phyloP scores from a whole-genome alignment of 2,113 vertebrate species.

The Rhipidura dahli region DNA sequence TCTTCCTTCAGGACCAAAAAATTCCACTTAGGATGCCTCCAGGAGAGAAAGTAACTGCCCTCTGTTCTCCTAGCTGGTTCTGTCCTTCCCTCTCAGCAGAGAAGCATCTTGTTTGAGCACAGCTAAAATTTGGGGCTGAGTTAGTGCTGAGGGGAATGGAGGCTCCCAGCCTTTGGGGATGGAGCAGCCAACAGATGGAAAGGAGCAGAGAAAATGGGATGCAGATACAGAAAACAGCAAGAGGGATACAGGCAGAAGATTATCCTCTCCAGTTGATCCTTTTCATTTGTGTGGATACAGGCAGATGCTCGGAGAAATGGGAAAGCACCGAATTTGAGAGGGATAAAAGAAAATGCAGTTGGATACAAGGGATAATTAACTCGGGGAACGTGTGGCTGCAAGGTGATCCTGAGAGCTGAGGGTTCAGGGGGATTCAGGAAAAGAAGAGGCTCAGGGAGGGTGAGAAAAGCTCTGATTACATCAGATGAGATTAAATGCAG shows the following conservation, averaged over 20 bases:
- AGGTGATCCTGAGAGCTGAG: background rate
- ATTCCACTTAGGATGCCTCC: background rate
- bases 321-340: background rate
- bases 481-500: background rate
- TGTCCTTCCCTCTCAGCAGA: background rate
- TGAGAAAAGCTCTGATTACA: background rate
- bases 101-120: background rate
- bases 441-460: background rate
- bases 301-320: background rate
- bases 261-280: background rate
- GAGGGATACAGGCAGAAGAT: background rate
- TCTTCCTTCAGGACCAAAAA: background rate
- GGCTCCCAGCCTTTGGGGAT: background rate
- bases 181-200: background rate
- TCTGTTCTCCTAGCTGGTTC: background rate
- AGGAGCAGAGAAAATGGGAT: background rate
- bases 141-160: background rate
- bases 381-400: background rate
- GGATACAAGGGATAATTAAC: conserved; percentile 2
- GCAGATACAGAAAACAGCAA: background rate
- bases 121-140: background rate
- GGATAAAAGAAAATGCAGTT: background rate
- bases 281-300: background rate
- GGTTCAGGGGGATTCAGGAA: background rate
- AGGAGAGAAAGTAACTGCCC: background rate